These are phyloP conservation scores for Alectoris magna DNA, from an alignment of 2,797 vertebrate species.

Conservation along the genomic window DNA sequence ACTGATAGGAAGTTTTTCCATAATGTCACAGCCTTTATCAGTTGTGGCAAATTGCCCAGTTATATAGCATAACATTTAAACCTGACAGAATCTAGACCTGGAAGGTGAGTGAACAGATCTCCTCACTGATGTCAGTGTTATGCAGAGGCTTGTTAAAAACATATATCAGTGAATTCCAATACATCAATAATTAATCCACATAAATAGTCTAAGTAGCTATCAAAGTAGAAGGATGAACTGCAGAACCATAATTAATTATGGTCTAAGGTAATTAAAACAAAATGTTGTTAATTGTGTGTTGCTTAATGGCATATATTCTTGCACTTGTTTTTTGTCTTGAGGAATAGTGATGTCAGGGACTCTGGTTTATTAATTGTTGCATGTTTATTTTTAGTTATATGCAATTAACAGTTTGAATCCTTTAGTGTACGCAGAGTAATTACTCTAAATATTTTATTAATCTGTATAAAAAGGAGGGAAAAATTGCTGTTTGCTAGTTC, in stretches of 20 bases:
- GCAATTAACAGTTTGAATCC: slow-evolving; percentile 66
- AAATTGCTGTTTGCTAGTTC: slow-evolving; percentile 45
- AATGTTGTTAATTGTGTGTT: slow-evolving; percentile 78
- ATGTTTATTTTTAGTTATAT: slow-evolving; percentile 65
- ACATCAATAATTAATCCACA: slow-evolving; percentile 57
- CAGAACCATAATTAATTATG: slow-evolving; percentile 70
- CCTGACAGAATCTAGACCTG: background rate
- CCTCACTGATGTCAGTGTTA: background rate
- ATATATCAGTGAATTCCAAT: slow-evolving; percentile 6
- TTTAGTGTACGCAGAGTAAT: slow-evolving; percentile 61
- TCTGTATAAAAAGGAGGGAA: slow-evolving; percentile 39
- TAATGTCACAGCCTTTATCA: slow-evolving; percentile 47
- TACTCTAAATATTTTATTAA: slow-evolving; percentile 64
- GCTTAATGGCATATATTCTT: slow-evolving; percentile 61
- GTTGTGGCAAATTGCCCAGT: slow-evolving; percentile 27
- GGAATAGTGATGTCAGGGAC: slow-evolving; percentile 63
- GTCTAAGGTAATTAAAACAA: slow-evolving; percentile 78
- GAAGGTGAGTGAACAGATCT: background rate
- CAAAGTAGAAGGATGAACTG: slow-evolving; percentile 73
- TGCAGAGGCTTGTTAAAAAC: background rate
- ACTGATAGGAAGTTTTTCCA: slow-evolving; percentile 31
- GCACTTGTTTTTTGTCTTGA: slow-evolving; percentile 55
- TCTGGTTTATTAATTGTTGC: slow-evolving; percentile 71
- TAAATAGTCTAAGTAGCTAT: slow-evolving; percentile 60
- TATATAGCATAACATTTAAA: background rate